Conservation (phyloP, 2,888 invertebrate species). For the Melanotus villosus region DNA sequence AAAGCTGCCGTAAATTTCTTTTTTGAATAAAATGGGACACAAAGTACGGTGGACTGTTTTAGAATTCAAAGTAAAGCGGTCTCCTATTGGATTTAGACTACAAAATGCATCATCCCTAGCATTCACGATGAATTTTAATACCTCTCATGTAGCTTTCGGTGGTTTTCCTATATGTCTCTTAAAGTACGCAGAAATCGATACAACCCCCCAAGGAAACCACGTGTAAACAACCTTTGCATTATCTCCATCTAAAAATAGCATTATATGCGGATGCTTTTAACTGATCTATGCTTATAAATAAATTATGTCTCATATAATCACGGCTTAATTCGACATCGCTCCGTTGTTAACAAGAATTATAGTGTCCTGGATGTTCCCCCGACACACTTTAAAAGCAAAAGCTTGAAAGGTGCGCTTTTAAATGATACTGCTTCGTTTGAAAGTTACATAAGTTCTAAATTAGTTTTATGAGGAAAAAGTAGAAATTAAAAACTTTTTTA, state of each 20-base stretch:
- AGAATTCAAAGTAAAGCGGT: not conserved
- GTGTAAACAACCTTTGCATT: constrained; percentile 14
- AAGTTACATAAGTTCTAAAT: too few relatives aligned
- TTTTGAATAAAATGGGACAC: too few relatives aligned
- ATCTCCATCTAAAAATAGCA: constrained; percentile 18
- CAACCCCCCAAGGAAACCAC: constrained; percentile 14
- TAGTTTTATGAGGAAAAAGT: too few relatives aligned
- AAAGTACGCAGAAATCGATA: constrained; percentile 13
- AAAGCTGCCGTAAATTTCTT: too few relatives aligned
- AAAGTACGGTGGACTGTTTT: not conserved
- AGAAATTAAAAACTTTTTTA: too few relatives aligned
- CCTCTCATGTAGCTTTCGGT: not conserved
- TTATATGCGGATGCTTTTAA: constrained; percentile 3
- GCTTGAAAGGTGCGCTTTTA: too few relatives aligned
- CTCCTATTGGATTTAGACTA: not conserved
- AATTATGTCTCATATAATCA: not conserved
- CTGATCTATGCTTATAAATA: constrained; percentile 3
- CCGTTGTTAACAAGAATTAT: too few relatives aligned
- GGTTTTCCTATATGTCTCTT: not conserved
- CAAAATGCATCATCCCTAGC: constrained; percentile 7
- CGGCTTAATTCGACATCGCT: not conserved
- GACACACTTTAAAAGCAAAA: too few relatives aligned
- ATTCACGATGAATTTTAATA: constrained; percentile 16
- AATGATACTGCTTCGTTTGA: too few relatives aligned
- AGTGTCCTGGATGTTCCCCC: too few relatives aligned